Percentiles rank a stretch among this genome's conserved stretches.
Conservation (phyloP, 2,888 invertebrate genomes). For the Thelaira solivaga region DNA sequence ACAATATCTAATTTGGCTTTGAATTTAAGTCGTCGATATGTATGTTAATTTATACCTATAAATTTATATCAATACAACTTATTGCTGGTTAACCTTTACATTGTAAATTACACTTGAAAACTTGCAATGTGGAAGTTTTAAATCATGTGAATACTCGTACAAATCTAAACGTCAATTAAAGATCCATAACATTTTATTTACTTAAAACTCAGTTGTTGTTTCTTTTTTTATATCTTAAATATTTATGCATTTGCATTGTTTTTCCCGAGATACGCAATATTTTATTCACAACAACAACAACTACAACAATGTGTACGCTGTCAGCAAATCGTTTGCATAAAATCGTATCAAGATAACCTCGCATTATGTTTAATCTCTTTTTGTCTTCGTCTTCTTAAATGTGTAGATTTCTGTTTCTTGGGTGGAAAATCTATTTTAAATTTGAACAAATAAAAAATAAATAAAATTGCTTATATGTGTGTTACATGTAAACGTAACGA, state of each 20-base stretch:
- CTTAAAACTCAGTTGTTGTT: not conserved
- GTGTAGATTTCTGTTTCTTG: not conserved
- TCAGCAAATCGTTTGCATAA: constrained; percentile 10
- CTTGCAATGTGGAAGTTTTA: constrained; percentile 37
- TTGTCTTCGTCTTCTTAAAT: not conserved
- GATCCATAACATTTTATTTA: constrained; percentile 33
- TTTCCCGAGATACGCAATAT: constrained; percentile 24
- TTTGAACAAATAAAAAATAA: not conserved
- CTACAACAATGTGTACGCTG: constrained; percentile 1
- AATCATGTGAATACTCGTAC: too few species aligned
- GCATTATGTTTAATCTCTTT: constrained; percentile 20
- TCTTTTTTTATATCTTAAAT: too few species aligned
- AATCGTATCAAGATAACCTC: constrained; percentile 40
- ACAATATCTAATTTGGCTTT: too few species aligned
- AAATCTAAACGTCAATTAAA: constrained; percentile 48
- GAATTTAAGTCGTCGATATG: too few species aligned
- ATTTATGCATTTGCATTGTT: constrained; percentile 4
- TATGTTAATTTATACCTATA: too few species aligned
- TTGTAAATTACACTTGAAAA: not conserved
- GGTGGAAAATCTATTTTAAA: constrained; percentile 13
- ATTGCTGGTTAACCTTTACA: not conserved
- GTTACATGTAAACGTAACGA: too few species aligned
- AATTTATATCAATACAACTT: too few species aligned
- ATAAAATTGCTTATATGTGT: too few species aligned
- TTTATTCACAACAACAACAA: constrained; percentile 25